Evolutionary conservation across 2,888 invertebrate species (phyloP).

Genomic region (Troides oblongomaculatus): DNA sequence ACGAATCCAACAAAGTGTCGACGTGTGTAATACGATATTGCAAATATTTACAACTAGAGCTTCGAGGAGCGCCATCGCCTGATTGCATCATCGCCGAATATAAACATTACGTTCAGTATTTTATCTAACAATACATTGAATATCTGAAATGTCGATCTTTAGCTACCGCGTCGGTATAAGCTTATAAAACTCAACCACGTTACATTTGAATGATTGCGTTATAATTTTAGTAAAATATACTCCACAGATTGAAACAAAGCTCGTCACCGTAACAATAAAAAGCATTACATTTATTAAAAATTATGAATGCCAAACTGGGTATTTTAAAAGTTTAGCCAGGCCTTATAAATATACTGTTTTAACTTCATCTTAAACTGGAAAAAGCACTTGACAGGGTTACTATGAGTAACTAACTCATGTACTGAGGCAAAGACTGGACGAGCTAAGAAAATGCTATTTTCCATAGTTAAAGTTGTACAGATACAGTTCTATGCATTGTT

Average conservation of each 20-base stretch:
- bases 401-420: no score
- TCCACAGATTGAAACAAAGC: neutral
- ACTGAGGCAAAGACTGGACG: no score
- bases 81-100: constrained; percentile 62
- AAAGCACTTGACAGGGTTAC: no score
- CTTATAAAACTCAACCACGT: neutral
- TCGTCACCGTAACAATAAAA: neutral
- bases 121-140: constrained; percentile 1
- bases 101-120: constrained; percentile 34
- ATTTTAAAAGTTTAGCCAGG: no score
- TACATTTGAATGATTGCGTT: no score
- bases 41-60: constrained; percentile 51
- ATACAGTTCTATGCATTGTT: no score
- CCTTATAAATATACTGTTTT: no score
- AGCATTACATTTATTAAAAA: neutral
- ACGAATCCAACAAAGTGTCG: constrained; percentile 15
- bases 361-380: no score
- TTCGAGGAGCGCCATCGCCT: constrained; percentile 34
- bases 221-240: neutral
- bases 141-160: constrained; percentile 15
- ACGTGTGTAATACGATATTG: constrained; percentile 22
- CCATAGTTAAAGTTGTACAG: no score
- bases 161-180: constrained; percentile 7
- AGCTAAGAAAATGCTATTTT: no score
- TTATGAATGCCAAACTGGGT: neutral